Evolutionary conservation across 2,888 invertebrate genomes (phyloP), one percentile per base, ranked within the genome.

Genomic region (Cryptocephalus moraei): DNA sequence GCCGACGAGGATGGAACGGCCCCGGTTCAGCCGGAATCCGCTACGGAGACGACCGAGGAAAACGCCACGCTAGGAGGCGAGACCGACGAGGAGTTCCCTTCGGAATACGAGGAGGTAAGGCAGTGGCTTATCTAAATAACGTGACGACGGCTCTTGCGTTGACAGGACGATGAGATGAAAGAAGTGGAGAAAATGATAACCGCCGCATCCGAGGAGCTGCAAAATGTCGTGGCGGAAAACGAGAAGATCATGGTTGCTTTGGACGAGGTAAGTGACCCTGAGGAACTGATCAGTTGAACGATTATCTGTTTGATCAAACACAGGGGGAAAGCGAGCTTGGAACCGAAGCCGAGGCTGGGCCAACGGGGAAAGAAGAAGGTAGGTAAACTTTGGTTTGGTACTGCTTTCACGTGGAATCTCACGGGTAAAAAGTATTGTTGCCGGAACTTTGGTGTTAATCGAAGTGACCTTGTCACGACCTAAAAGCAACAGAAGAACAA

Each of bases 121-220:
- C 22, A 4, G 6, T 22, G 22, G 22, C 2, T 22, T 22, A 4
- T 22, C 22, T 22, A 2, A 6, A 22, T 22, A n/a, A 22, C 22
- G 2, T 22, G 22, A 4, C n/a, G 2, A 22, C 22, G 22, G 6
- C 6, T 22, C 3, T 22, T 11, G 45, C 39, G 6, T 22, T 22
- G 22, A 22, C 48, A 54, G 31, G 56, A 59, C 13, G 63, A 63
- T 49, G 63, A 65, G n/a, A 49, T 68, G 41, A 56, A 59, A 50
- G 65, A 65, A 49, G 63, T 67, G 0, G 67, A 68, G 54, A 46
- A 64, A 42, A 61, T 69, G 58, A 65, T 67, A 4, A 55, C 63
- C 39, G 55, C 61, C 48, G 62, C 65, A 1, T 56, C 62, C 1
- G 50, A 53, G 36, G 64, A 66, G 40, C 46, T 68, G 9, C 60